These are phyloP conservation scores for Cossypha heuglini DNA, from an alignment of 2,797 vertebrate genomes.

Conservation along the genomic window DNA sequence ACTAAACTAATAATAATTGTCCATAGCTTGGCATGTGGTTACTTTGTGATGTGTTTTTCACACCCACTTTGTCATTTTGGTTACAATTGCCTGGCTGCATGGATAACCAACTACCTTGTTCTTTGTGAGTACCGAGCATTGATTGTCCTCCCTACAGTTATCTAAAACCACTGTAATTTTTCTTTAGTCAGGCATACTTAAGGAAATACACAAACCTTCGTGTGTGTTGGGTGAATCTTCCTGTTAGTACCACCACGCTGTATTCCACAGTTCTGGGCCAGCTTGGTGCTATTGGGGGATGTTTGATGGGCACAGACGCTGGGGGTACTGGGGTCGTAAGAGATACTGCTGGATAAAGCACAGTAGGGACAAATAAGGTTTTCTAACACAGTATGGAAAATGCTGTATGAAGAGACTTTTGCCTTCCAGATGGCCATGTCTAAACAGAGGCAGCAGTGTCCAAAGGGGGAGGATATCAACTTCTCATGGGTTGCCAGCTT, in stretches of 20 bases:
- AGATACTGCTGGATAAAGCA: not conserved
- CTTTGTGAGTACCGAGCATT: not conserved
- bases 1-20: not conserved
- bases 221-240: not conserved
- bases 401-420: not conserved
- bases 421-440: not conserved
- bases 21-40: not conserved
- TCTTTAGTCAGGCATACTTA: not conserved
- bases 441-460: not conserved
- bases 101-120: not conserved
- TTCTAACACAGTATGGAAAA: not conserved
- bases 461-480: not conserved
- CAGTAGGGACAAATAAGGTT: not conserved
- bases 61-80: not conserved
- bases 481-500: not conserved
- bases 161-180: not conserved
- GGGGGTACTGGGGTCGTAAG: fast-evolving
- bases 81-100: not conserved
- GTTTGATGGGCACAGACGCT: not conserved
- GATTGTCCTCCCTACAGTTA: not conserved
- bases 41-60: not conserved
- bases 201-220: not conserved
- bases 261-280: not conserved
- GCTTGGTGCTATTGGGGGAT: fast-evolving
- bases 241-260: not conserved